A percentile compares a stretch with the other conserved stretches of the same genome.
These are phyloP conservation scores for Macrophya annulata DNA, from an alignment of 2,888 invertebrate species.

Conservation along the genomic window DNA sequence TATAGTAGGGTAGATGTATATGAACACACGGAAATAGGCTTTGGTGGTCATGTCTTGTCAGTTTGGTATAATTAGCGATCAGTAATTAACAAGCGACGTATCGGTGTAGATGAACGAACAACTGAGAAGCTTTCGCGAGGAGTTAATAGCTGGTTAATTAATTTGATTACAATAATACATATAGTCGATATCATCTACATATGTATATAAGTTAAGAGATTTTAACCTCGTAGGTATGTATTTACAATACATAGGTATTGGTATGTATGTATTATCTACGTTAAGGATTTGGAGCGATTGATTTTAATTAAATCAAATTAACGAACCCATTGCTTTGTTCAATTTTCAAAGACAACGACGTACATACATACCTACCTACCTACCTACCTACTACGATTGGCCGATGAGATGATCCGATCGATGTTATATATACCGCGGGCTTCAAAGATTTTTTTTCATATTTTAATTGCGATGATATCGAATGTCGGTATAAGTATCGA, in stretches of 20 bases:
- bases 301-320: constrained; percentile 48
- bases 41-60: constrained; percentile 38
- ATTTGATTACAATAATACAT: constrained; percentile 45
- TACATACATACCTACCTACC: no score
- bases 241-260: no score
- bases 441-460: constrained; percentile 29
- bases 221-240: not conserved
- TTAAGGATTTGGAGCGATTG: constrained; percentile 49
- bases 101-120: constrained; percentile 4
- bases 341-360: constrained; percentile 21
- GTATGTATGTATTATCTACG: not conserved
- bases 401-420: not conserved
- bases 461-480: constrained; percentile 41
- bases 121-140: not conserved
- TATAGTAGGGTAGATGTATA: not conserved
- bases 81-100: constrained; percentile 22
- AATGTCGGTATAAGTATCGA: constrained; percentile 13
- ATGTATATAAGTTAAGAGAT: not conserved
- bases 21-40: constrained; percentile 23
- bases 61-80: constrained; percentile 48
- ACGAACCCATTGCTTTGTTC: constrained; percentile 43
- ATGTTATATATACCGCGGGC: not conserved
- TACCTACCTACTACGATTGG: not conserved
- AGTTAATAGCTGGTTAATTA: constrained; percentile 51
- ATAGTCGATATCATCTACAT: not conserved